Percentiles rank a stretch among this genome's conserved stretches.
phyloP scores from a whole-genome alignment of 1,140 invertebrate genomes.

The Drosophila biarmipes region DNA sequence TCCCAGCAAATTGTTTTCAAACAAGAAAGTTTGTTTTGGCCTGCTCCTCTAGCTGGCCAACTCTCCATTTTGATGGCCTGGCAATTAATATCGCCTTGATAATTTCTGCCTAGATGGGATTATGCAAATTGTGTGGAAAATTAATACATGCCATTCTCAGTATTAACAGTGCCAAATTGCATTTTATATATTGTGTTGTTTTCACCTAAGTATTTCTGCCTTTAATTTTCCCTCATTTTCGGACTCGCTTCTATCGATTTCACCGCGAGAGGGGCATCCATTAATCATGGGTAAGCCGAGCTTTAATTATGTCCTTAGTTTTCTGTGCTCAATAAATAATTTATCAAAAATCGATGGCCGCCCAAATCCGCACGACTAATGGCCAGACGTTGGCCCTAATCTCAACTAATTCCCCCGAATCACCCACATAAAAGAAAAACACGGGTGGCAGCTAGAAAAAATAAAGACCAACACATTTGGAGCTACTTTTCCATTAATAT shows the following conservation, averaged over 20 bases:
- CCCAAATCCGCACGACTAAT: slow-evolving; percentile 61
- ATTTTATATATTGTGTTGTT: slow-evolving; percentile 7
- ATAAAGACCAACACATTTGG: slow-evolving; percentile 34
- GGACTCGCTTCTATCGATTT: slow-evolving; percentile 46
- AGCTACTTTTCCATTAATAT: slow-evolving; percentile 78
- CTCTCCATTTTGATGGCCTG: slow-evolving; percentile 56
- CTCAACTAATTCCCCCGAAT: slow-evolving; percentile 75
- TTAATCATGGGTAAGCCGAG: slow-evolving; percentile 68
- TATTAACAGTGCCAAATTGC: slow-evolving; percentile 32
- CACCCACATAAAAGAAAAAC: slow-evolving; percentile 33
- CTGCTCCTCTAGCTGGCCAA: slow-evolving; percentile 34
- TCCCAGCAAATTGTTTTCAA: slow-evolving; percentile 62
- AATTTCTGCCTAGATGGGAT: slow-evolving; percentile 53
- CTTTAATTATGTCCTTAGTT: slow-evolving; percentile 67
- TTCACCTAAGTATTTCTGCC: not conserved
- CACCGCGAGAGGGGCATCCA: slow-evolving; percentile 29
- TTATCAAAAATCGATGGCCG: slow-evolving; percentile 76
- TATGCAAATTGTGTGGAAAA: slow-evolving; percentile 61
- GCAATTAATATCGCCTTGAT: slow-evolving; percentile 60
- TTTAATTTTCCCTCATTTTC: slow-evolving; percentile 2
- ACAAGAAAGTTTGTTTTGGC: slow-evolving; percentile 29
- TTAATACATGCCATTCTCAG: slow-evolving; percentile 16
- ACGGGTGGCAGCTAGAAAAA: not conserved
- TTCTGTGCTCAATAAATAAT: slow-evolving; percentile 67
- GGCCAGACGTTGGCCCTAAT: slow-evolving; percentile 55